Conservation (phyloP, 2,113 vertebrate species). For the Neodon shergylaensis region DNA sequence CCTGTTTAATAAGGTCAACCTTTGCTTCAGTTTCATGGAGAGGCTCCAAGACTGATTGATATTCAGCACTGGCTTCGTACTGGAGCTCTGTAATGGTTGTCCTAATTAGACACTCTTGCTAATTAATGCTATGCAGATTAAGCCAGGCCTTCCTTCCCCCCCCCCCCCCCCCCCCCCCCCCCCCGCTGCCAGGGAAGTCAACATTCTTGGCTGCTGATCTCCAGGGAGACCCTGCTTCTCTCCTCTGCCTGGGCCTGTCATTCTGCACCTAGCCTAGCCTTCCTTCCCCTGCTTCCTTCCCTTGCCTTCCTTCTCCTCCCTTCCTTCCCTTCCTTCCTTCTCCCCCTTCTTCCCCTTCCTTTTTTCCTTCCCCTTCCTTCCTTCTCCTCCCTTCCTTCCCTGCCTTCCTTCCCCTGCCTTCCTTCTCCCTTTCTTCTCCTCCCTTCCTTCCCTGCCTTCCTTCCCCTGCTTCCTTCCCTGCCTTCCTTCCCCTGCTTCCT, state of each 20-base stretch:
- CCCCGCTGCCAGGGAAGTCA: neutral
- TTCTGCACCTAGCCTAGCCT: neutral
- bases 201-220: neutral
- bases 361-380: neutral
- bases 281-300: neutral
- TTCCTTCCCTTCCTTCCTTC: neutral
- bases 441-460: neutral
- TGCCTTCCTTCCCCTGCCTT: too few relatives aligned
- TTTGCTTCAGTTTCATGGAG: conserved; percentile 18
- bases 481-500: neutral
- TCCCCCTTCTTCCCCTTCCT: too few relatives aligned
- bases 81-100: conserved; percentile 29
- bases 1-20: conserved; percentile 59
- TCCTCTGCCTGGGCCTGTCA: neutral
- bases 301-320: too few relatives aligned
- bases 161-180: neutral
- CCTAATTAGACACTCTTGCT: conserved; percentile 75
- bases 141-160: neutral
- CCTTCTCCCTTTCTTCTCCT: neutral
- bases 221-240: neutral
- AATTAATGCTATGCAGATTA: conserved; percentile 66
- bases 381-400: too few relatives aligned
- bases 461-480: too few relatives aligned
- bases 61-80: neutral
- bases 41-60: neutral